A percentile compares a stretch with the other conserved stretches of the same genome.
phyloP scores from a whole-genome alignment of 2,797 vertebrate species.

The Enteromius argenteus region DNA sequence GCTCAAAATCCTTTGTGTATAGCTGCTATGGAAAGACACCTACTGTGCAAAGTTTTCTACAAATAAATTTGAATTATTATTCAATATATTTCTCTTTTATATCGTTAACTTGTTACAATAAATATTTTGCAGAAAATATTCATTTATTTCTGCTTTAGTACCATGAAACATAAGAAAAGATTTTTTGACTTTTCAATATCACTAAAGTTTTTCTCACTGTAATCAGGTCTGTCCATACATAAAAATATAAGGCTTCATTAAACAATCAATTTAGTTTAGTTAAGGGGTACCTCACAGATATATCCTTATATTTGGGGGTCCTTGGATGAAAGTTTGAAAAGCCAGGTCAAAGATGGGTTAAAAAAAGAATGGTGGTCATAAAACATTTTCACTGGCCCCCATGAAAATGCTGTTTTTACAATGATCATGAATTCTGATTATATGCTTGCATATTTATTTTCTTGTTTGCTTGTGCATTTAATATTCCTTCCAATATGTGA shows the following conservation, averaged over 20 bases:
- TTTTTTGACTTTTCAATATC: background rate
- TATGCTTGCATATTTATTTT: background rate
- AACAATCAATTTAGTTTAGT: background rate
- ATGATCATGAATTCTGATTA: background rate
- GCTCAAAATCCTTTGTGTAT: background rate
- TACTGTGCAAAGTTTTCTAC: background rate
- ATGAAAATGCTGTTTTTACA: background rate
- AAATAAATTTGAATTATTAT: background rate
- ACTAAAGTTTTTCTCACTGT: background rate
- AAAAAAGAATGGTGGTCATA: background rate
- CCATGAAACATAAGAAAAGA: background rate
- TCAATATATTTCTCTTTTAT: background rate
- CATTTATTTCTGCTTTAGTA: background rate
- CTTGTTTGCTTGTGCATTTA: background rate
- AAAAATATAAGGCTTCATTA: background rate
- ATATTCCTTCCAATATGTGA: background rate
- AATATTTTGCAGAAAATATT: background rate
- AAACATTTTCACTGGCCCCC: background rate
- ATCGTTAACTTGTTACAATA: background rate
- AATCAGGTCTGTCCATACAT: background rate
- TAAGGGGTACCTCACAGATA: background rate
- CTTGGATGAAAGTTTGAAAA: background rate
- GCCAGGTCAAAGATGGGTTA: background rate
- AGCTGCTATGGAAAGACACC: background rate
- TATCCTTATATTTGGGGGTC: background rate